A percentile compares a stretch with the other conserved stretches of the same genome.
These are phyloP conservation scores for Syrmaticus mikado DNA, from an alignment of 2,113 vertebrate species.

Conservation along the genomic window DNA sequence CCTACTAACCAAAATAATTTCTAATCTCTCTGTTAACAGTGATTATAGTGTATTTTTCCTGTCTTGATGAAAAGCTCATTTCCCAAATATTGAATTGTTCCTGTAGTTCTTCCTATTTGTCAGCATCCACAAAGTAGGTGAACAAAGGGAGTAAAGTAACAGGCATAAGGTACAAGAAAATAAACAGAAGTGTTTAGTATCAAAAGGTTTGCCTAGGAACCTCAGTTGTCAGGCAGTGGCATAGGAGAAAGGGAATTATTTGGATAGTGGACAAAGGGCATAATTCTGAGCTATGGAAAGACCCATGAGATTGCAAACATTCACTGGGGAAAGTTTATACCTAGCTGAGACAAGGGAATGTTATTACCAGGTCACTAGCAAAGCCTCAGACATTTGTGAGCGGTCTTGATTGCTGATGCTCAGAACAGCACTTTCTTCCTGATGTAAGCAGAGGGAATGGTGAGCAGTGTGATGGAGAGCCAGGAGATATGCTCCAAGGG, in stretches of 20 bases:
- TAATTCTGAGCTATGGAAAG: neutral
- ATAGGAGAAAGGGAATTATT: neutral
- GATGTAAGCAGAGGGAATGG: neutral
- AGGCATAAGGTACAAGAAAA: too few relatives aligned
- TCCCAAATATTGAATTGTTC: neutral
- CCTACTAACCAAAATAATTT: neutral
- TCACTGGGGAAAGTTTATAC: neutral
- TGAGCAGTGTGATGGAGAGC: rapidly evolving
- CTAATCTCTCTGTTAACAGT: neutral
- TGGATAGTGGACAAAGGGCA: neutral
- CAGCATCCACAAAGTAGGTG: neutral
- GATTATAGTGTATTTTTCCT: neutral
- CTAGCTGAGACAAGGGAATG: rapidly evolving
- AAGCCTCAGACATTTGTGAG: neutral
- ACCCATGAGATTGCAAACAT: neutral
- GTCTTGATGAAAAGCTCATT: neutral
- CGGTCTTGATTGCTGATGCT: neutral
- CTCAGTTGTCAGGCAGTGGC: neutral
- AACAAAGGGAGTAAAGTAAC: neutral
- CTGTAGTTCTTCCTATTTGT: neutral
- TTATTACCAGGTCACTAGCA: neutral
- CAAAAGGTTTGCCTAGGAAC: neutral
- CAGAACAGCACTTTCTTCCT: neutral
- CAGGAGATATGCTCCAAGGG: rapidly evolving
- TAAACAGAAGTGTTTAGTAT: neutral